Evolutionary conservation across 2,888 invertebrate genomes (phyloP).

Genomic region (Anorthoa munda): DNA sequence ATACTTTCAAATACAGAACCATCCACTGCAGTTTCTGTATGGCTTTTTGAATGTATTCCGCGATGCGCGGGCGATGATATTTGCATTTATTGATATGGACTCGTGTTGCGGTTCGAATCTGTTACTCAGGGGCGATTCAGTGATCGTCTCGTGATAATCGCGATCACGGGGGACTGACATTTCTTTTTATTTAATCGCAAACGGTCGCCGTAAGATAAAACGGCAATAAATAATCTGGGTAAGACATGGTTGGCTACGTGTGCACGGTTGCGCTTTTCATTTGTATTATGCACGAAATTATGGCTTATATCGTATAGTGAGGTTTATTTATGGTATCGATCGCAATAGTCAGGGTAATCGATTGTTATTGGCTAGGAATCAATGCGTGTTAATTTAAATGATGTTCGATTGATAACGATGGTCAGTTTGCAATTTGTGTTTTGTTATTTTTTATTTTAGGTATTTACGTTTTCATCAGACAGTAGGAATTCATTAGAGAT

Average conservation of each 20-base stretch:
- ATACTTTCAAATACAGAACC: constrained; percentile 16
- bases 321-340: constrained; percentile 79
- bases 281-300: constrained; percentile 88
- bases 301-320: constrained; percentile 76
- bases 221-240: constrained; percentile 87
- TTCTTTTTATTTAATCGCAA: constrained; percentile 90
- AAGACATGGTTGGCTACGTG: constrained; percentile 84
- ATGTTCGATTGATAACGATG: constrained; percentile 57
- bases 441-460: not conserved
- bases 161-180: constrained; percentile 87
- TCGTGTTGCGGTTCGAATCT: constrained; percentile 62
- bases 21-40: constrained; percentile 69
- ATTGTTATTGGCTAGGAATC: constrained; percentile 79
- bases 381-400: constrained; percentile 77
- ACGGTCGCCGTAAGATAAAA: constrained; percentile 87
- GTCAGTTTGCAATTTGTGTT: not conserved
- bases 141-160: constrained; percentile 88
- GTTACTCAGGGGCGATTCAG: constrained; percentile 80
- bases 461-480: not conserved
- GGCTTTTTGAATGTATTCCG: not conserved
- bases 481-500: not conserved
- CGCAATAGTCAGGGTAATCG: constrained; percentile 79
- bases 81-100: constrained; percentile 45
- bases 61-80: constrained; percentile 64
- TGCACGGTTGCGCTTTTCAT: constrained; percentile 86